Base-by-base conservation (phyloP, 2,113 vertebrate genomes). In the Turdus rufiventris region DNA sequence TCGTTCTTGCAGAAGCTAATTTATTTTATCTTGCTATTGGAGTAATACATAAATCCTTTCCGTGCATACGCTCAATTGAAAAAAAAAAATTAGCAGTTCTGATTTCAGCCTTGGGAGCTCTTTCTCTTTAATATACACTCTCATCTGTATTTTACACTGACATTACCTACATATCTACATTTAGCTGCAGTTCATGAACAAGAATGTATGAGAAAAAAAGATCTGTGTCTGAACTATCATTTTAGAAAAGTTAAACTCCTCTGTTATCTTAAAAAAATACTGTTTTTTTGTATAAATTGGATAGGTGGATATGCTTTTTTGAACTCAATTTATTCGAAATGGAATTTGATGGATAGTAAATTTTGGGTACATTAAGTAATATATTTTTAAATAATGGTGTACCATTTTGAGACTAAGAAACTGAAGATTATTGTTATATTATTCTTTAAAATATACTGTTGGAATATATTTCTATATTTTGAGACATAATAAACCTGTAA, bases 351-450 rank as follows among this genome's bases (percentile, higher is more conserved):
- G 92, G 73, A 97, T 95, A 81, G 61, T 95, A 94, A 97, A 96
- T 96, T 98, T 93, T 60, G 91, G 95, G 94, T 97, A 97, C 96
- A 96, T 97, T 98, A 97, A 98, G 75, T 98, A 98, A 98, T 98
- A 98, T 98, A 98, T 98, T 98, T 98, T 98, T 93, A 48, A 97
- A 97, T 96, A 96, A 97, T 95, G 96, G 91, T 97, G 95, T 98
- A 97, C 94, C 97, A 97, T 97, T 98, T 95, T 96, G 71, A 98
- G 97, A 97, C 67, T 94, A 96, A 97, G 86, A 98, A 96, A 92
- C 33, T 66, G 82, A 97, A 97, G 72, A 98, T 98, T 98, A 95
- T 92, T 94, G 76, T 93, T 96, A 97, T 98, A 98, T 98, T 98
- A 98, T 97, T 97, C 97, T 98, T 98, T 98, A 96, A 96, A 97